Evolutionary conservation across 92 coral and sea anemone species (phyloP), one percentile per base, ranked within the genome.

Genomic region (Umimayanthus chanpuru): DNA sequence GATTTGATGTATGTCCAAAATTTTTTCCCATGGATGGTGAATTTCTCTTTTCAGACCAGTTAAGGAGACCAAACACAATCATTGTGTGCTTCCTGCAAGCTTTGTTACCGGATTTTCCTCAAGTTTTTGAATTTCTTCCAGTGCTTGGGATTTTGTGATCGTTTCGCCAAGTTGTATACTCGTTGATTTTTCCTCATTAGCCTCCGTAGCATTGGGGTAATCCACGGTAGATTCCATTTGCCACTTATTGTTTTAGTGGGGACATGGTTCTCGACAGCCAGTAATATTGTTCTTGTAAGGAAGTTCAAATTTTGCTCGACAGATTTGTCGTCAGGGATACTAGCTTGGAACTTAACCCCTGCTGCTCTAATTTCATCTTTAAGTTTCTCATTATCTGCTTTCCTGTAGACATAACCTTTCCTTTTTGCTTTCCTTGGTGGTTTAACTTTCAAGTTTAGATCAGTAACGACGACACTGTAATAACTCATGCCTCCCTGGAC

Each of bases 61-160:
- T 67, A 67, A 67, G 73, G 73, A 67, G 25, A 29, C 73, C 73
- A 67, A 67, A 21, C 73, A 67, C 73, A 91, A 41, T 85, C 82
- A 64, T 87, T 67, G 50, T 87, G 89, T 56, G 92, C 88, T 55
- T 65, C 49, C 47, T 76, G 68, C 55, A 92, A 58, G 49, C 73
- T 88, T 89, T 86, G 87, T 78, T 86, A 90, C 41, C 77, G 38
- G 23, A 86, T 28, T 85, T 79, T 82, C 43, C 43, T 40, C 44
- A 86, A 43, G 40, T 80, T 70, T 65, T 92, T 92, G 77, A 90
- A 88, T 53, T 88, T 92, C 61, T 90, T 88, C 94, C 94, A 88
- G 88, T 90, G 89, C 29, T 28, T 72, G 36, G 70, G 83, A 73
- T 50, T 83, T 64, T 72, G 76, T 50, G 92, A 47, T 76, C 72